Evolutionary conservation across 2,797 vertebrate species (phyloP).

Genomic region (Tympanoctomys barrerae): DNA sequence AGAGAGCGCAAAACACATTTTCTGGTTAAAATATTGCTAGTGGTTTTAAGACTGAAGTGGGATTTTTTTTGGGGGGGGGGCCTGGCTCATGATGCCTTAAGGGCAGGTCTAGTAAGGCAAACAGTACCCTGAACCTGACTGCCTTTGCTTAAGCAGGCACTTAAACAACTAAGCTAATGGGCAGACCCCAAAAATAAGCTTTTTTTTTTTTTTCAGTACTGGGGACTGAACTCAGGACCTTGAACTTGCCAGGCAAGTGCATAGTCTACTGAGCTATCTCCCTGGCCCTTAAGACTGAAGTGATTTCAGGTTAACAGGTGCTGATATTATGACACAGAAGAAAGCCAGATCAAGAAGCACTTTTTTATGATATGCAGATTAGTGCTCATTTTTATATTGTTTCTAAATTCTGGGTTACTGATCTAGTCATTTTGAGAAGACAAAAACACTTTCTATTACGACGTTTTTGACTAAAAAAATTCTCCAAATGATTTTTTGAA

Average conservation of each 20-base stretch:
- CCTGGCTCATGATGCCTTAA: too few relatives aligned
- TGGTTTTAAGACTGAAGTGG: neutral
- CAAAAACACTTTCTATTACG: neutral
- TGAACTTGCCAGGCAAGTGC: too few relatives aligned
- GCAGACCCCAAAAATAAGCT: too few relatives aligned
- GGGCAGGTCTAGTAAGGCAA: too few relatives aligned
- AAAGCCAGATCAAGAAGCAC: neutral
- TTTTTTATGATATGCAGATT: conserved; percentile 12
- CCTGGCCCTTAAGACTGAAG: neutral
- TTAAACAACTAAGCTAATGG: too few relatives aligned
- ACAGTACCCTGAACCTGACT: too few relatives aligned
- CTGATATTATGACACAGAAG: conserved; percentile 10
- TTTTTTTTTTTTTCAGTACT: too few relatives aligned
- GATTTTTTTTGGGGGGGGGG: too few relatives aligned
- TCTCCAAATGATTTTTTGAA: neutral
- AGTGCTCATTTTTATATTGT: neutral
- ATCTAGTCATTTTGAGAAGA: neutral
- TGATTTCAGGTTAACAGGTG: neutral
- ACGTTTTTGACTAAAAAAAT: neutral
- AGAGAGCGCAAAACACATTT: neutral
- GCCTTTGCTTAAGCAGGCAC: too few relatives aligned
- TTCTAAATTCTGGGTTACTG: conserved; percentile 48
- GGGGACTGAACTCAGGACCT: too few relatives aligned
- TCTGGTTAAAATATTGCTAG: neutral
- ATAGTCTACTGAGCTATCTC: too few relatives aligned